phyloP scores from a whole-genome alignment of 2,113 vertebrate genomes.

The Entelurus aequoreus region DNA sequence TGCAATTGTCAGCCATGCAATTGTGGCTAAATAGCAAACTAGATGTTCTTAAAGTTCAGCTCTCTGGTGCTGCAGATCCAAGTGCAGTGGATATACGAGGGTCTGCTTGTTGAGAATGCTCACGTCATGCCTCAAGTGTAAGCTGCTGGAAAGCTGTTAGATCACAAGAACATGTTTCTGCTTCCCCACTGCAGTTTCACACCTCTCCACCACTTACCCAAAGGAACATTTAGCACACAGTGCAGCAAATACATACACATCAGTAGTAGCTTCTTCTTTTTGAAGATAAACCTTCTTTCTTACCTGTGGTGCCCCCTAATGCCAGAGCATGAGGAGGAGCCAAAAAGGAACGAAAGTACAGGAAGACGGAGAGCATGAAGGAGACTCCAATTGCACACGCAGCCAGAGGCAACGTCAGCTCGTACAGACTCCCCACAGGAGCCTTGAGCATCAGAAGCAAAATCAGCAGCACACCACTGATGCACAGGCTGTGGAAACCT shows the following conservation, averaged over 20 bases:
- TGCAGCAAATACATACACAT: constrained; percentile 1
- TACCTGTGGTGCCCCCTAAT: constrained; percentile 84
- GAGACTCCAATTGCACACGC: constrained; percentile 63
- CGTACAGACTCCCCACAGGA: constrained; percentile 73
- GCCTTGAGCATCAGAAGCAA: constrained; percentile 60
- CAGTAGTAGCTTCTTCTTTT: background rate
- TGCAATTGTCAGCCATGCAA: background rate
- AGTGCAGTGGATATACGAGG: constrained; percentile 4
- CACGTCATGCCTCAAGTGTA: constrained; percentile 17
- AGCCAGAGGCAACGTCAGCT: constrained; percentile 78
- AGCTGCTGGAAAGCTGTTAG: constrained; percentile 34
- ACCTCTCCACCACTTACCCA: constrained; percentile 23
- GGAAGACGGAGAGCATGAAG: constrained; percentile 75
- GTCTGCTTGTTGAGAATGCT: constrained; percentile 17
- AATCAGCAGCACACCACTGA: constrained; percentile 65
- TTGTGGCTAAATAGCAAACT: constrained; percentile 5
- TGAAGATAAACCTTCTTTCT: constrained; percentile 34
- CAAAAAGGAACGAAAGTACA: constrained; percentile 76
- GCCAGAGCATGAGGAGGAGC: constrained; percentile 74
- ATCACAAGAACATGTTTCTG: background rate
- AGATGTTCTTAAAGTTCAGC: constrained; percentile 20
- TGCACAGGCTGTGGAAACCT: constrained; percentile 78
- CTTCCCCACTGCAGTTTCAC: background rate
- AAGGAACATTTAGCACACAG: constrained; percentile 19
- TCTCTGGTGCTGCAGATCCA: constrained; percentile 1